Evolutionary conservation across 1,140 invertebrate genomes (phyloP), one percentile per base, ranked within the genome.

Genomic region (Cardiocondyla obscurior): DNA sequence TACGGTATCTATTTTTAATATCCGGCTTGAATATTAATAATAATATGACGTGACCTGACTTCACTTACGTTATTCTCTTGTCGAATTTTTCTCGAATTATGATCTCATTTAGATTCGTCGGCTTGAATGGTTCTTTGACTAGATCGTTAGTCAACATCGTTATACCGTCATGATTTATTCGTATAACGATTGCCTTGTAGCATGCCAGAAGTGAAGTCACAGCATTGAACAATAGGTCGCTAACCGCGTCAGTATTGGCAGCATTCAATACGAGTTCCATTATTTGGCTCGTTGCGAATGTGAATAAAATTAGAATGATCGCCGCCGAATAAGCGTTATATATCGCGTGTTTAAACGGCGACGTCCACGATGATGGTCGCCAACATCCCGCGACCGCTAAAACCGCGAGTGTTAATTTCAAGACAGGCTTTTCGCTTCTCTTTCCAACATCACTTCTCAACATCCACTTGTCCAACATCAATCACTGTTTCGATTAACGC

Each of bases 41-140:
- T n/a, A n/a, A n/a, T n/a, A n/a, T n/a, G n/a, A n/a, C n/a, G n/a
- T n/a, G n/a, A n/a, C n/a, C n/a, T n/a, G n/a, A n/a, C n/a, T n/a
- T n/a, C n/a, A 84, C 65, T 79, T 42, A 90, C 89, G 84, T 74
- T 25, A 84, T 76, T n/a, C 74, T 28, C 5, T 44, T 53, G 1
- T 90, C 64, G n/a, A 85, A 88, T 25, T 64, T 70, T 14, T 64
- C 25, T 22, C 72, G 58, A 30, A 91, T 90, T 6, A 42, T 22
- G 0, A 12, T 62, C 49, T 91, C 90, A 0, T 60, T 58, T 0
- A 55, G 0, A 60, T 86, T 70, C 0, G 42, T 39, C 1, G 84
- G 69, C n/a, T 22, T 51, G 3, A 87, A 89, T 4, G 73, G 60
- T 19, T 82, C 42, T 8, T 67, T 65, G 0, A 28, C 8, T 0